A percentile compares a stretch with the other conserved stretches of the same genome.
Conservation (phyloP, 1,140 invertebrate species). For the Sarcophaga peregrina region DNA sequence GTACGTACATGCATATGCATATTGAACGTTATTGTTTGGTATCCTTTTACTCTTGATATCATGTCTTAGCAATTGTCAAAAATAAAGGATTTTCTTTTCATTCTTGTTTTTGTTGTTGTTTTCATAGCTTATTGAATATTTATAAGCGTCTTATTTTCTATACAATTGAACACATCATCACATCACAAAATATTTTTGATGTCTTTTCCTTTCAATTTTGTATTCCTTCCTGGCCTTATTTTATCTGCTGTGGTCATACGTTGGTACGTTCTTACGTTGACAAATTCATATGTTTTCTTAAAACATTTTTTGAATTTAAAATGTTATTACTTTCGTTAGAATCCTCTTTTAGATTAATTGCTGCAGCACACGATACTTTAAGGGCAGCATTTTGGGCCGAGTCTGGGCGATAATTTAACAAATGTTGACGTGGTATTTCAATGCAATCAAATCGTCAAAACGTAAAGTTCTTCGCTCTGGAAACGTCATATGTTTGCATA, state of each 20-base stretch:
- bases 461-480: no score
- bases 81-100: background rate
- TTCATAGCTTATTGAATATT: constrained; percentile 25
- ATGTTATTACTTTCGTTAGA: no score
- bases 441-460: no score
- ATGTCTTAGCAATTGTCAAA: background rate
- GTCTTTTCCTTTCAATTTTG: background rate
- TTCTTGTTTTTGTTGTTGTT: background rate
- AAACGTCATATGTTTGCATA: no score
- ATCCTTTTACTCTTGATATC: background rate
- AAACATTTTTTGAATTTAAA: no score
- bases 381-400: no score
- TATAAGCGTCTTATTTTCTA: constrained; percentile 16
- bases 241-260: background rate
- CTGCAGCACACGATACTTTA: no score
- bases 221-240: background rate
- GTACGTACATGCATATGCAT: background rate
- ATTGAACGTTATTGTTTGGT: no score
- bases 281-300: background rate
- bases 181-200: background rate
- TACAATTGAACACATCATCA: constrained; percentile 4
- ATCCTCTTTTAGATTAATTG: no score
- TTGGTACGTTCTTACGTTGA: background rate
- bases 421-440: no score
- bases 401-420: no score